These are phyloP conservation scores for Nilaparvata lugens DNA, from an alignment of 1,140 invertebrate species.

Conservation along the genomic window DNA sequence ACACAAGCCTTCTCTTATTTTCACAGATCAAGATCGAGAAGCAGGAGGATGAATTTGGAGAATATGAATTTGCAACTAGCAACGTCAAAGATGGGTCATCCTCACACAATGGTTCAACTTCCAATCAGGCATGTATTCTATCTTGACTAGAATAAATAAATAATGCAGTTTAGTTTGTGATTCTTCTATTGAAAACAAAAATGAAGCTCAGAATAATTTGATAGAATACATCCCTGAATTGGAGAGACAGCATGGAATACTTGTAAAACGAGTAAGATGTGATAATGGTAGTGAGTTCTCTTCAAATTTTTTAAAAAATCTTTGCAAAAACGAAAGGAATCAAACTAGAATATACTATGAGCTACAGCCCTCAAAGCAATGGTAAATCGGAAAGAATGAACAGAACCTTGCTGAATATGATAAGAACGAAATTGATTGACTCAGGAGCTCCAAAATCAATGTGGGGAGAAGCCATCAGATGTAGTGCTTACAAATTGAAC, in stretches of 20 bases:
- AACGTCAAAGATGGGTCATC: too few relatives aligned
- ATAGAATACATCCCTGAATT: slow-evolving; percentile 7
- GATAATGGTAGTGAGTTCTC: slow-evolving; percentile 18
- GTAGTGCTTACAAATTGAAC: background rate
- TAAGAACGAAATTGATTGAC: too few relatives aligned
- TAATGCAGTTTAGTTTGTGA: too few relatives aligned
- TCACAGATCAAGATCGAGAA: too few relatives aligned
- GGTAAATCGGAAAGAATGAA: slow-evolving; percentile 32
- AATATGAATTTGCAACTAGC: too few relatives aligned
- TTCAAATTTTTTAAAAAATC: slow-evolving; percentile 16
- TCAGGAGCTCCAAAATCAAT: slow-evolving; percentile 21
- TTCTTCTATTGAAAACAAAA: slow-evolving; percentile 12
- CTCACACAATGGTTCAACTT: too few relatives aligned
- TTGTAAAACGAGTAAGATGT: slow-evolving; percentile 1
- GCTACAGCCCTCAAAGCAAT: slow-evolving; percentile 32
- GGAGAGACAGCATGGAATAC: background rate
- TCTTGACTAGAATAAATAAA: too few relatives aligned
- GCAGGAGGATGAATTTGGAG: too few relatives aligned
- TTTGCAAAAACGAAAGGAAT: slow-evolving; percentile 27
- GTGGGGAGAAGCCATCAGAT: slow-evolving; percentile 31
- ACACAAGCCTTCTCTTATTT: too few relatives aligned
- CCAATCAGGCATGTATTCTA: too few relatives aligned
- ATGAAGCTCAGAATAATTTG: slow-evolving; percentile 5
- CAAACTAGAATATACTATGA: slow-evolving; percentile 24
- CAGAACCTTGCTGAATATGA: slow-evolving; percentile 27